Base-by-base conservation (phyloP, 2,888 invertebrate genomes). In the Cerceris rybyensis region DNA sequence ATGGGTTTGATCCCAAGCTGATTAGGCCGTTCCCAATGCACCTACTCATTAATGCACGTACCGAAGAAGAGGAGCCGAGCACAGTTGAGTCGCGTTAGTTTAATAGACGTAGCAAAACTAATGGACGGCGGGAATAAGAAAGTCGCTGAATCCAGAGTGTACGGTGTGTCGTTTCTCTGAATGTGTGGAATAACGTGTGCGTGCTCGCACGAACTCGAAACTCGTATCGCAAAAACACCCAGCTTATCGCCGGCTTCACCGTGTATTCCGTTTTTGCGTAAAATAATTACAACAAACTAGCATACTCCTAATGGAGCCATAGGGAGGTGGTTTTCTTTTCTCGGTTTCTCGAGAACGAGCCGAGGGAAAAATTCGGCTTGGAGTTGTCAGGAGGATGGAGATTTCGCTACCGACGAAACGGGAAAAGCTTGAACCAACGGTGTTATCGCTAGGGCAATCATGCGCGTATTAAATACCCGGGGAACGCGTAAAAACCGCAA, bases 41-140 rank as follows among this genome's bases (percentile, higher is more conserved):
- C 71, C 80, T 82, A 80, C 77, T 80, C 77, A 82, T 82, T 82
- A 82, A 82, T 80, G 73, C 79, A 17, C 39, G 54, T 65, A 64
- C 43, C 55, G 43, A 28, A 46, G 75, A 70, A 75, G 79, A 73
- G 52, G 63, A 76, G 79, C 49, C 78, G 50, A 52, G 55, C 43
- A 61, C 50, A 60, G 76, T 64, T 73, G 70, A 70, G 14, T 70
- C 80, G 74, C 78, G 74, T 81, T 81, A 70, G 74, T 71, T 78
- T 81, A 80, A 81, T 80, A 78, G 81, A 81, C 81, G 65, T 74
- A 57, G 81, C 81, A 70, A 78, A 80, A 78, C 74, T 80, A 80
- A 81, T 81, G 81, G 78, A 78, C 78, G 81, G 78, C 81, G 67
- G 81, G 68, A 78, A 70, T 81, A 77, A 80, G 81, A 81, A 81